Percentiles rank a stretch among this genome's conserved stretches.
These are phyloP conservation scores for Callionymus lyra DNA, from an alignment of 2,113 vertebrate genomes.

Conservation along the genomic window DNA sequence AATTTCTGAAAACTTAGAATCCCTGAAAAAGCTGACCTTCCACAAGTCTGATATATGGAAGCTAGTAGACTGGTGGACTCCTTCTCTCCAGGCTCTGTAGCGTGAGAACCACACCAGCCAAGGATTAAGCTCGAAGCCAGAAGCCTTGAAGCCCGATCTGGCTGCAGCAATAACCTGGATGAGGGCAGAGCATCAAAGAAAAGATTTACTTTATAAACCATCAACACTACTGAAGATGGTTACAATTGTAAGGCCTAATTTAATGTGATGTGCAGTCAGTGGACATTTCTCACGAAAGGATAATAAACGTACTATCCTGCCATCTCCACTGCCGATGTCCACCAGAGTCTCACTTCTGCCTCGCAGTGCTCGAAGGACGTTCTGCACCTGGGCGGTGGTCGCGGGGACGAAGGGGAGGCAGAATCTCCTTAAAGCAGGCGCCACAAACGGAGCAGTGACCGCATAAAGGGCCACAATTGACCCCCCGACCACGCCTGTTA, in stretches of 20 bases:
- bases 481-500: constrained; percentile 68
- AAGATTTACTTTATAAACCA: not conserved
- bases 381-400: constrained; percentile 75
- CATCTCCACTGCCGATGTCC: constrained; percentile 91
- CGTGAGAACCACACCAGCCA: constrained; percentile 95
- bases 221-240: not conserved
- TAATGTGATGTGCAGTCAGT: not conserved
- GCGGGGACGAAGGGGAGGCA: constrained; percentile 93
- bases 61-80: constrained; percentile 71
- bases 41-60: constrained; percentile 89
- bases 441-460: constrained; percentile 73
- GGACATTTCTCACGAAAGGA: not conserved
- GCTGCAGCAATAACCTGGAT: constrained; percentile 89
- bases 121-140: constrained; percentile 90
- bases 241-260: not conserved
- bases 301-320: constrained; percentile 81
- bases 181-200: not conserved
- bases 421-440: constrained; percentile 77
- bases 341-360: constrained; percentile 72
- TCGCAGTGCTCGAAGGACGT: constrained; percentile 72
- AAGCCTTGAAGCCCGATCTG: constrained; percentile 79
- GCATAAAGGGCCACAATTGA: constrained; percentile 75
- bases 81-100: constrained; percentile 81
- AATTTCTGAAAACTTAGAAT: too few species aligned
- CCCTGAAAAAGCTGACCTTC: constrained; percentile 77